Base-by-base conservation (phyloP, 2,797 vertebrate genomes). In the Lagocephalus sceleratus region DNA sequence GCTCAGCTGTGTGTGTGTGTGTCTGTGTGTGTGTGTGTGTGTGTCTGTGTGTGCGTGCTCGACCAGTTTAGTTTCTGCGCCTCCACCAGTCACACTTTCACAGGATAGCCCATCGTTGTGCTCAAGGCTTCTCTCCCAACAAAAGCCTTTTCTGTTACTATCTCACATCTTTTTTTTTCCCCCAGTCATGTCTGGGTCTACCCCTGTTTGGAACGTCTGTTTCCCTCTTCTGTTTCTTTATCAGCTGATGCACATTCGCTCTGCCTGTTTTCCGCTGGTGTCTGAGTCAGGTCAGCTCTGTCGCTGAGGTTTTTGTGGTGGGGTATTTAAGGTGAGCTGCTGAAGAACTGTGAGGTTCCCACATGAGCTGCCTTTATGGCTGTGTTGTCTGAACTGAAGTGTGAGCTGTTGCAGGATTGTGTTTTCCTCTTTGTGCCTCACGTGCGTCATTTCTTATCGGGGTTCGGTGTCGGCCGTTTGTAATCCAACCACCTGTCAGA, bases 231-330 rank as follows among this genome's bases (percentile, higher is more conserved):
- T 52, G 2, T 49, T 43, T 54, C 51, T 41, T 3, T 68, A 86
- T 87, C 83, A 70, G 47, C 39, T 91, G 92, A 92, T 82, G 81
- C 88, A 87, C 84, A 69, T 71, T 79, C 57, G 71, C 66, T 58
- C 68, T 55, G 70, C 78, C 68, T 80, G 75, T 73, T 56, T 80
- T 63, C 79, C 50, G n/a, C 57, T 60, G 55, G 67, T 68, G 47
- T 46, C 43, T 58, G 52, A 70, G 54, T 52, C 70, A 66, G 72
- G 73, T 67, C 69, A 68, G 76, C 68, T 55, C 57, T 75, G 40
- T 39, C 12, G 1, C 32, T 71, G 68, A 54, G 47, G 64, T 11
- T 67, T 69, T 76, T 76, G 61, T 49, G 50, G 58, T 32, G 35
- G 46, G 55, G 42, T 58, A 32, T 73, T 79, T 66, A 3, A 14